A percentile compares a stretch with the other conserved stretches of the same genome.
phyloP scores from a whole-genome alignment of 2,888 invertebrate species.

The Drosophila mercatorum region DNA sequence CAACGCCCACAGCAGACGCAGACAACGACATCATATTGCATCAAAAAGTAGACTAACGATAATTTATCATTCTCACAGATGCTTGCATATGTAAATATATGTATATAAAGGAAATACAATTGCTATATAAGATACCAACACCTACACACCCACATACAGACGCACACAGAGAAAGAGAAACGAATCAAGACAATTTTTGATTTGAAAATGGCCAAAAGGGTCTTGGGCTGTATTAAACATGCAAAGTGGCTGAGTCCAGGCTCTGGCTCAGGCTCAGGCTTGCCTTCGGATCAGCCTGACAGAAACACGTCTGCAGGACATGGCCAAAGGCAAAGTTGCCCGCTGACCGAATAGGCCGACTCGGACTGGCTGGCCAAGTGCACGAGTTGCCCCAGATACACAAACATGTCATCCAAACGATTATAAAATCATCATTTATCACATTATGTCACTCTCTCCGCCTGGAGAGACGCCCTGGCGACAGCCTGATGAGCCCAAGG shows the following conservation, averaged over 20 bases:
- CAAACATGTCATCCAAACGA: slow-evolving; percentile 55
- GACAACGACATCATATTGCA: slow-evolving; percentile 71
- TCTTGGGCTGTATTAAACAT: slow-evolving; percentile 17
- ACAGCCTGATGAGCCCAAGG: slow-evolving; percentile 43
- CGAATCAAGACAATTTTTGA: slow-evolving; percentile 33
- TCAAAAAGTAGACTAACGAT: slow-evolving; percentile 64
- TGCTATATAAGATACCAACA: slow-evolving; percentile 17
- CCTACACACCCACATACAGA: not conserved
- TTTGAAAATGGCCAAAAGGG: slow-evolving; percentile 46
- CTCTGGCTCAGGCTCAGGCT: slow-evolving; percentile 2
- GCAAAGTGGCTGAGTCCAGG: slow-evolving; percentile 32
- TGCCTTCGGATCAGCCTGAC: slow-evolving; percentile 51
- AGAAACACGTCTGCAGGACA: slow-evolving; percentile 53
- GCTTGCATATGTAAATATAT: slow-evolving; percentile 9
- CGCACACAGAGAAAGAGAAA: not conserved
- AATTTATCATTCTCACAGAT: slow-evolving; percentile 70
- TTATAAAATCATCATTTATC: slow-evolving; percentile 82
- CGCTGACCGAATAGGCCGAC: slow-evolving; percentile 1
- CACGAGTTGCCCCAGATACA: slow-evolving; percentile 7
- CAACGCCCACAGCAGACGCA: slow-evolving; percentile 40
- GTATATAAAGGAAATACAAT: slow-evolving; percentile 39
- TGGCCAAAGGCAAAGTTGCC: slow-evolving; percentile 35
- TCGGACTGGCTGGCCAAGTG: not conserved
- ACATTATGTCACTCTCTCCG: slow-evolving; percentile 69
- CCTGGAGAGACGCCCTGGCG: slow-evolving; percentile 38